A percentile compares a stretch with the other conserved stretches of the same genome.
phyloP scores from a whole-genome alignment of 2,797 vertebrate species.

The Podarcis siculus region DNA sequence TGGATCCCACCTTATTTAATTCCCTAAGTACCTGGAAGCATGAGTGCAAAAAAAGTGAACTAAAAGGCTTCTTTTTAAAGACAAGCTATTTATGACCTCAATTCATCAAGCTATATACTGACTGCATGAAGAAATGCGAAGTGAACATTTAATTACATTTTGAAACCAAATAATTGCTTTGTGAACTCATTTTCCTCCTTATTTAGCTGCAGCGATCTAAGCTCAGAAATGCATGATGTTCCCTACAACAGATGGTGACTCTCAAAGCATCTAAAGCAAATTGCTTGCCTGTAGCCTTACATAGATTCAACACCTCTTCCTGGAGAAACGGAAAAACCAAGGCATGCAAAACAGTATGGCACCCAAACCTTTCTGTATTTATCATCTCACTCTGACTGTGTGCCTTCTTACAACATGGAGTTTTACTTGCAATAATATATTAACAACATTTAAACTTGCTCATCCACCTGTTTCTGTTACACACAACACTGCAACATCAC shows the following conservation, averaged over 20 bases:
- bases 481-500: neutral
- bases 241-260: slow-evolving; percentile 24
- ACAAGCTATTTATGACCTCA: slow-evolving; percentile 3
- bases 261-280: slow-evolving; percentile 25
- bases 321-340: neutral
- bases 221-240: slow-evolving; percentile 10
- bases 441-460: neutral
- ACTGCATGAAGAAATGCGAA: slow-evolving; percentile 26
- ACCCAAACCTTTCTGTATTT: neutral
- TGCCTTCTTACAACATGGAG: neutral
- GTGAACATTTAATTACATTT: slow-evolving; percentile 17
- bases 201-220: neutral
- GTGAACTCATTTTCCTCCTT: slow-evolving; percentile 16
- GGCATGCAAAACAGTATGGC: neutral
- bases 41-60: slow-evolving; percentile 40
- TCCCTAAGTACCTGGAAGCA: slow-evolving; percentile 30
- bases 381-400: neutral
- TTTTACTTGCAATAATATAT: neutral
- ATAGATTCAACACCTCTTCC: slow-evolving; percentile 13
- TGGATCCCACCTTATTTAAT: slow-evolving; percentile 45
- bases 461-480: neutral
- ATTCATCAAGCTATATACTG: slow-evolving; percentile 8
- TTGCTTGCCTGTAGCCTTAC: slow-evolving; percentile 4
- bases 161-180: slow-evolving; percentile 31
- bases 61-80: slow-evolving; percentile 10